A percentile compares a stretch with the other conserved stretches of the same genome.
phyloP scores from a whole-genome alignment of 2,113 vertebrate genomes.

The Arizona elegans region DNA sequence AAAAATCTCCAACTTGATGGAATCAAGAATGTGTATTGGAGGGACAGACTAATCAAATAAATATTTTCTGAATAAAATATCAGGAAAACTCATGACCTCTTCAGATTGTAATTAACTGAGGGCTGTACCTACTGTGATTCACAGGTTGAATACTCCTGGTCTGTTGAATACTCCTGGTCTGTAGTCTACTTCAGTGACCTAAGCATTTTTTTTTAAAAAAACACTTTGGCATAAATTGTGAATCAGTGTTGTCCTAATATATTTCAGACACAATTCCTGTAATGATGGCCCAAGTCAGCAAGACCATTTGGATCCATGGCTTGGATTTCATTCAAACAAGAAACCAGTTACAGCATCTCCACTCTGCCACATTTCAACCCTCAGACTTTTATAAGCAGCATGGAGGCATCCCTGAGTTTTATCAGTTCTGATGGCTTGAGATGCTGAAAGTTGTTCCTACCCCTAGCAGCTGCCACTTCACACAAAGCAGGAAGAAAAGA shows the following conservation, averaged over 20 bases:
- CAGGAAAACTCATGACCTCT: background rate
- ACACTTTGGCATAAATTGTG: background rate
- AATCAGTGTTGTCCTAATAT: slow-evolving; percentile 17
- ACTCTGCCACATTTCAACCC: background rate
- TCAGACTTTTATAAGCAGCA: background rate
- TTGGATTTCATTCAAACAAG: no score
- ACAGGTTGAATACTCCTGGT: background rate
- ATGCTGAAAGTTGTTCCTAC: background rate
- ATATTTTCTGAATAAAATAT: background rate
- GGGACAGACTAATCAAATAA: background rate
- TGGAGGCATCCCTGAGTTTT: background rate
- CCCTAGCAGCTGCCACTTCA: background rate
- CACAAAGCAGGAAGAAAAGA: background rate
- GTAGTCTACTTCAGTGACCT: background rate
- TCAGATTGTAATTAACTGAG: background rate
- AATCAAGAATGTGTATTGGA: background rate
- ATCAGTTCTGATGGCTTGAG: background rate
- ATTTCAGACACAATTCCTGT: slow-evolving; percentile 1
- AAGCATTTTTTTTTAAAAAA: background rate
- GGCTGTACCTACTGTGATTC: background rate
- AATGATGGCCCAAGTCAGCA: slow-evolving; percentile 6
- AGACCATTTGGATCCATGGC: background rate
- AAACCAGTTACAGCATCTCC: background rate
- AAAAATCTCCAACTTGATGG: background rate
- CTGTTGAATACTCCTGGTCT: background rate